A percentile compares a stretch with the other conserved stretches of the same genome.
These are phyloP conservation scores for Ctenoplectra terminalis DNA, from an alignment of 1,140 invertebrate species.

Conservation along the genomic window DNA sequence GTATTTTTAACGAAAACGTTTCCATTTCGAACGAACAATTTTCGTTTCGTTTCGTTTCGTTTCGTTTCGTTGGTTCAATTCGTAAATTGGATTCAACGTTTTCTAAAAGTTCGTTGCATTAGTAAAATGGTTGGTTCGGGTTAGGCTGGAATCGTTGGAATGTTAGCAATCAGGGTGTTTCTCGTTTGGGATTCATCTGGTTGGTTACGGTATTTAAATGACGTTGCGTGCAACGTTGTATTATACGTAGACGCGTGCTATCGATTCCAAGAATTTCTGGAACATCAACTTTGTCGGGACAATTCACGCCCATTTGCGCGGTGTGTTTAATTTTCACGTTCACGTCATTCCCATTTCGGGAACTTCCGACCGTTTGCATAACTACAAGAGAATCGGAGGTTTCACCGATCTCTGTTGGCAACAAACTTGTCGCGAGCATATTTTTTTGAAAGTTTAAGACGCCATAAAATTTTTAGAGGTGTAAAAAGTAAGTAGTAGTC, in stretches of 20 bases:
- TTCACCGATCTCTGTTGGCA: no score
- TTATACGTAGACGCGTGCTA: neutral
- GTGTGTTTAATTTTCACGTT: neutral
- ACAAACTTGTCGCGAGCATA: no score
- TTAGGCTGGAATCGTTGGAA: no score
- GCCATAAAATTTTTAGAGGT: neutral
- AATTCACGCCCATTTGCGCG: neutral
- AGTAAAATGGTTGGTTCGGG: no score
- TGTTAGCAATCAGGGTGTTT: neutral
- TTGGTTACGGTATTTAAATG: neutral
- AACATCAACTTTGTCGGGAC: neutral
- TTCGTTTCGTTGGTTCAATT: neutral
- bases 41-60: no score
- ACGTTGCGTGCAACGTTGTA: no score
- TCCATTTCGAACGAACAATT: no score
- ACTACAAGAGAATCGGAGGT: neutral
- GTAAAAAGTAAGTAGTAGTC: neutral
- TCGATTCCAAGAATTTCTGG: neutral
- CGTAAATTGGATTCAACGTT: no score
- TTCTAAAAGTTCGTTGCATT: no score
- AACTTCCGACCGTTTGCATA: neutral
- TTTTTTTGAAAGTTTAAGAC: no score
- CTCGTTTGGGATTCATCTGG: neutral
- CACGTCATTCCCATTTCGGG: no score
- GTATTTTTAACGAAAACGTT: no score